Base-by-base conservation (phyloP, 2,888 invertebrate species). In the Drosophila phalerata region DNA sequence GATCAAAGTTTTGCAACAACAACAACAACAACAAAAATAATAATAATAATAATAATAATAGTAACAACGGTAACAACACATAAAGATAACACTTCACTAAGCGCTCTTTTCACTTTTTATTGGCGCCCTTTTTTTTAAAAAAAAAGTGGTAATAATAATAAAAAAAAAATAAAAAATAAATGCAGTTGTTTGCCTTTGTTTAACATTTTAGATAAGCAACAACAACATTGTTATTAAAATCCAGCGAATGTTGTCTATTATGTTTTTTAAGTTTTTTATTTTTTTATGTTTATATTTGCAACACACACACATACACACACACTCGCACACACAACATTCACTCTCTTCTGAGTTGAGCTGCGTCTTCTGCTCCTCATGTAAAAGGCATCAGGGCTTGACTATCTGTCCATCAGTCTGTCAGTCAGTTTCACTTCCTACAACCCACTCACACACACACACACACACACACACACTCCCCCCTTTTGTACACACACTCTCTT, bases 61-160 rank as follows among this genome's bases (percentile, higher is more conserved):
- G n/a, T 37, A 38, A 40, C 49, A 67, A 62, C 49, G 55, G 10
- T 37, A 38, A 40, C 49, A 67, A 62, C 49, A 62, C 34, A 37
- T 13, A 45, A 53, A 48, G n/a, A 38, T 52, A 57, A 51, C 73
- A 75, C 72, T 73, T 69, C 61, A 73, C 58, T 47, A 30, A 45
- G 30, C 65, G 68, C 61, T 60, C 78, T 73, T 77, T 55, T 42
- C 68, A 76, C 79, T 69, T 77, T 78, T 74, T 63, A 62, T 69
- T 69, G 58, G 53, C 74, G 47, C 69, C 43, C 22, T 57, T 56
- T 19, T 22, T 3, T 19, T 22, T 3, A 22, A 32, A 62, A 22
- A 42, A 62, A 37, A 45, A 28, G 19, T 13, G 34, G n/a, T 32
- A 45, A 45, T 52, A 38, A 52, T 28, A 52, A 56, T 43, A 22